These are phyloP conservation scores for Diloba caeruleocephala DNA, from an alignment of 2,888 invertebrate species.

Conservation along the genomic window DNA sequence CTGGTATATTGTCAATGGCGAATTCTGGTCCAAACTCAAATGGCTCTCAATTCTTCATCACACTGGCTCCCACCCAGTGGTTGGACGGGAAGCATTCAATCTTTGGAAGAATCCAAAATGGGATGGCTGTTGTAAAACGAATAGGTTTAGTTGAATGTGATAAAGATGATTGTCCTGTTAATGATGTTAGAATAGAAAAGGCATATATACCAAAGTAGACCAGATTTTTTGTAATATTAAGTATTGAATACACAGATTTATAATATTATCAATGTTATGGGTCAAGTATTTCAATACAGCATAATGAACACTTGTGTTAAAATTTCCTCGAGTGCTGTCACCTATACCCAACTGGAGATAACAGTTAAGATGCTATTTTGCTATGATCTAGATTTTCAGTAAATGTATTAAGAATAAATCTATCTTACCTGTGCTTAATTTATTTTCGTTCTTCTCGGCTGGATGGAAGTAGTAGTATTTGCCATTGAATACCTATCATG, in stretches of 20 bases:
- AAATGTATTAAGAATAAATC: no score
- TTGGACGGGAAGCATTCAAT: slow-evolving; percentile 99
- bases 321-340: no score
- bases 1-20: slow-evolving; percentile 98
- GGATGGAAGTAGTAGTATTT: no score
- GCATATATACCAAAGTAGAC: slow-evolving; percentile 75
- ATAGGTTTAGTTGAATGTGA: slow-evolving; percentile 98
- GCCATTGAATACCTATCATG: no score
- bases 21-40: slow-evolving; percentile 99
- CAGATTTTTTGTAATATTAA: background rate
- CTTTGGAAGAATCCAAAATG: slow-evolving; percentile 96
- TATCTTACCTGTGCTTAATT: no score
- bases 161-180: slow-evolving; percentile 96
- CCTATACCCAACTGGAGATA: no score
- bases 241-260: background rate
- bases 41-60: slow-evolving; percentile 99
- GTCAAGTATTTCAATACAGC: slow-evolving; percentile 7
- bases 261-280: slow-evolving; percentile 9
- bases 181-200: slow-evolving; percentile 93
- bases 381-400: no score
- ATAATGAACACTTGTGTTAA: no score
- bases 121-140: slow-evolving; percentile 97
- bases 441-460: no score
- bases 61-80: slow-evolving; percentile 99
- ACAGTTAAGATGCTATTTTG: no score